Evolutionary conservation across 92 coral and sea anemone genomes (phyloP).

Genomic region (Umimayanthus chanpuru): DNA sequence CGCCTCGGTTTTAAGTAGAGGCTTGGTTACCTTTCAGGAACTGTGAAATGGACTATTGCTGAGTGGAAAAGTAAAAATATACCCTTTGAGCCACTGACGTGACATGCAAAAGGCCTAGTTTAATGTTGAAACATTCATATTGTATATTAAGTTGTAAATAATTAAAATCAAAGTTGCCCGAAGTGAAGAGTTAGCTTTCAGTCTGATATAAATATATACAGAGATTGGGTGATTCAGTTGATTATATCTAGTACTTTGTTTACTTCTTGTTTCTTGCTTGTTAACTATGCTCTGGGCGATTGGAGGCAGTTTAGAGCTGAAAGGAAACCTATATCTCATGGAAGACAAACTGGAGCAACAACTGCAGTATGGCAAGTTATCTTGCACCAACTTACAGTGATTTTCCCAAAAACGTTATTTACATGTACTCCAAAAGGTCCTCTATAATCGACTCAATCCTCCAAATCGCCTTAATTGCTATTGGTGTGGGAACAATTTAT

Average conservation of each 20-base stretch:
- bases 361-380: not conserved
- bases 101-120: not conserved
- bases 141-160: not conserved
- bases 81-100: not conserved
- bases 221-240: not conserved
- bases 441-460: not conserved
- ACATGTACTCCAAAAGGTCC: not conserved
- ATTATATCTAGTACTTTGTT: not conserved
- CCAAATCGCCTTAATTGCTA: too few relatives aligned
- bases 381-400: not conserved
- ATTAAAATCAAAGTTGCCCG: too few relatives aligned
- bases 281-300: not conserved
- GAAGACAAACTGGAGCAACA: not conserved
- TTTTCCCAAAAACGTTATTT: not conserved
- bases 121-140: too few relatives aligned
- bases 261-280: not conserved
- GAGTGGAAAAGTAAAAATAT: too few relatives aligned
- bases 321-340: too few relatives aligned
- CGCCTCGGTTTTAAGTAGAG: too few relatives aligned
- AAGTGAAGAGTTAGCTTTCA: too few relatives aligned
- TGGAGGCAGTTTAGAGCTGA: too few relatives aligned
- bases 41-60: too few relatives aligned
- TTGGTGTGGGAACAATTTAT: not conserved
- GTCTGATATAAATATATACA: too few relatives aligned
- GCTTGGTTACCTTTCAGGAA: too few relatives aligned